Conservation (phyloP, 2,797 vertebrate species). For the Chloroceryle amazona region DNA sequence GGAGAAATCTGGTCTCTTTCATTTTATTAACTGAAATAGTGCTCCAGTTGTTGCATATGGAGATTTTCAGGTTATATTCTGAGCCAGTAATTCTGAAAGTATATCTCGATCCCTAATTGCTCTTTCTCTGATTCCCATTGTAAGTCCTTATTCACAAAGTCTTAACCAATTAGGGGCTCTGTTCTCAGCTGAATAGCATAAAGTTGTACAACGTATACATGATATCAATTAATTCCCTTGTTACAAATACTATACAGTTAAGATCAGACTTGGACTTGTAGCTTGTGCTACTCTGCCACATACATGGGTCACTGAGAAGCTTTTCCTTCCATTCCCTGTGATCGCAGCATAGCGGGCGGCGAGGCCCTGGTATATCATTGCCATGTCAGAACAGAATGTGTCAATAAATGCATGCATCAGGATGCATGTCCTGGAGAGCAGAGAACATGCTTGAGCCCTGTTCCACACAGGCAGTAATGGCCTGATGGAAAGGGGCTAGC, state of each 20-base stretch:
- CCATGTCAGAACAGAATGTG: not conserved
- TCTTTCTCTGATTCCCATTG: not conserved
- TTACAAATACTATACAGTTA: not conserved
- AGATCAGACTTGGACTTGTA: not conserved
- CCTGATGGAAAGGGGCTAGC: not conserved
- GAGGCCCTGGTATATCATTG: not conserved
- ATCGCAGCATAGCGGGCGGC: not conserved
- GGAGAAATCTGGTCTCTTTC: not conserved
- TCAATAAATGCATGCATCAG: not conserved
- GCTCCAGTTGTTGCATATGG: not conserved
- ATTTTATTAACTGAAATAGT: not conserved
- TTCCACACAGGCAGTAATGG: not conserved
- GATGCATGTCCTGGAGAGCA: not conserved
- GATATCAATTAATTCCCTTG: not conserved
- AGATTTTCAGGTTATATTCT: slow-evolving; percentile 6
- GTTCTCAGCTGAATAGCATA: not conserved
- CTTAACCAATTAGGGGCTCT: not conserved
- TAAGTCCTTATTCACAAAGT: slow-evolving; percentile 2
- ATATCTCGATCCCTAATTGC: not conserved
- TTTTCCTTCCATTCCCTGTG: not conserved
- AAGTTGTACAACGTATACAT: not conserved
- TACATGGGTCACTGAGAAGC: not conserved
- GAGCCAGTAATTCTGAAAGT: slow-evolving; percentile 9
- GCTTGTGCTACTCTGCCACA: not conserved
- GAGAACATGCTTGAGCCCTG: not conserved